Conservation (phyloP, 2,797 vertebrate genomes). For the Xiphorhynchus erythropygius region DNA sequence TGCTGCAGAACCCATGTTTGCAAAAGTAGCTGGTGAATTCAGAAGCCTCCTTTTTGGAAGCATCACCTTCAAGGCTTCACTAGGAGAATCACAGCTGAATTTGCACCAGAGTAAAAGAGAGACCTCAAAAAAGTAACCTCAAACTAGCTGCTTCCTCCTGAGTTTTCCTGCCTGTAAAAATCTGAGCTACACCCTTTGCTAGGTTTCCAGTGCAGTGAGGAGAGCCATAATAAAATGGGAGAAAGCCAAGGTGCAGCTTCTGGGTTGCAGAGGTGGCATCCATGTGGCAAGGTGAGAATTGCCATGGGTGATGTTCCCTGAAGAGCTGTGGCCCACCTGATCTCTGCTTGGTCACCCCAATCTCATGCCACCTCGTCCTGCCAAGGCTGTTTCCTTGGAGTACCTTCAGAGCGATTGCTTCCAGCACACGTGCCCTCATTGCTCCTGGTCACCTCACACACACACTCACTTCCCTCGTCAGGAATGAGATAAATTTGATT, state of each 20-base stretch:
- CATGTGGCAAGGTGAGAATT: background rate
- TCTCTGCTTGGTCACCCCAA: background rate
- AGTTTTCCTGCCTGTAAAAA: background rate
- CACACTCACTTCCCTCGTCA: background rate
- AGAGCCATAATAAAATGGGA: background rate
- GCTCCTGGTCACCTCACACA: background rate
- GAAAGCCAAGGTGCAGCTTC: background rate
- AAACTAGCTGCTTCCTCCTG: background rate
- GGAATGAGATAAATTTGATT: constrained; percentile 29
- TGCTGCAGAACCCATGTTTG: background rate
- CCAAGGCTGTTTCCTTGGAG: background rate
- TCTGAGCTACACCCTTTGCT: background rate
- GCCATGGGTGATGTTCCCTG: background rate
- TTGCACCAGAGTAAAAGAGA: background rate
- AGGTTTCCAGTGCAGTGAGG: background rate
- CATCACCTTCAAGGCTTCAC: background rate
- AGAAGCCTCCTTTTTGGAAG: background rate
- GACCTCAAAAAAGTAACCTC: background rate
- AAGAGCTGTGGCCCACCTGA: background rate
- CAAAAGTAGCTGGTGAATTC: background rate
- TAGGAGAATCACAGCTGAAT: background rate
- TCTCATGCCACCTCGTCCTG: background rate
- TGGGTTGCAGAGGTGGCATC: background rate
- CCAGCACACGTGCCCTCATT: background rate
- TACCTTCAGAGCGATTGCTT: background rate